Evolutionary conservation across 2,888 invertebrate genomes (phyloP).

Genomic region (Epicampocera succincta): DNA sequence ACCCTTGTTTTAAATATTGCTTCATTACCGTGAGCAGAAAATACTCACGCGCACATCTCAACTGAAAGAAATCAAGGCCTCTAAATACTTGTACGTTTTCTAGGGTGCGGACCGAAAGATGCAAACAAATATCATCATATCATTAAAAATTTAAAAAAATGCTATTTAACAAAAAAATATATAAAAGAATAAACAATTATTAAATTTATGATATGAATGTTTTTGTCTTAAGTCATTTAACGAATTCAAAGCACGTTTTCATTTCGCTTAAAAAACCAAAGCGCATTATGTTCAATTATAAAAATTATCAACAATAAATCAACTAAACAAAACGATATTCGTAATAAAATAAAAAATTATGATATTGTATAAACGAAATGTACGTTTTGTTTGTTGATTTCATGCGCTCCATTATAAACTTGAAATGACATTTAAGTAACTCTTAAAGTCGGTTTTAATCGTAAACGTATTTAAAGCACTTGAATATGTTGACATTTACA

Average conservation of each 20-base stretch:
- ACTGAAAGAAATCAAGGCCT: not conserved
- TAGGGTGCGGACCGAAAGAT: not conserved
- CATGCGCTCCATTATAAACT: too few relatives aligned
- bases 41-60: not conserved
- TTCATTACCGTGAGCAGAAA: too few relatives aligned
- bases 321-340: not conserved
- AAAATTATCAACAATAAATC: conserved; percentile 28
- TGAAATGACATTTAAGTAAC: too few relatives aligned
- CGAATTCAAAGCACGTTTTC: conserved; percentile 42
- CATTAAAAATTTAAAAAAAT: not conserved
- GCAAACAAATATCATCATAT: conserved; percentile 16
- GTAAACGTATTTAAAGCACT: too few relatives aligned
- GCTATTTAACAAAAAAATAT: not conserved
- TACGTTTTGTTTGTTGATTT: too few relatives aligned
- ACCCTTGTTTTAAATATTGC: too few relatives aligned
- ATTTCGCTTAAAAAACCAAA: conserved; percentile 21
- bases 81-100: not conserved
- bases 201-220: not conserved
- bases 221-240: conserved; percentile 9
- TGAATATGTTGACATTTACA: too few relatives aligned
- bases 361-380: not conserved
- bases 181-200: conserved; percentile 4
- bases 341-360: not conserved
- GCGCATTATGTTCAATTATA: conserved; percentile 24
- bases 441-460: too few relatives aligned